Percentiles rank a stretch among this genome's conserved stretches.
Conservation (phyloP, 2,113 vertebrate species). For the Ctenomys sociabilis region DNA sequence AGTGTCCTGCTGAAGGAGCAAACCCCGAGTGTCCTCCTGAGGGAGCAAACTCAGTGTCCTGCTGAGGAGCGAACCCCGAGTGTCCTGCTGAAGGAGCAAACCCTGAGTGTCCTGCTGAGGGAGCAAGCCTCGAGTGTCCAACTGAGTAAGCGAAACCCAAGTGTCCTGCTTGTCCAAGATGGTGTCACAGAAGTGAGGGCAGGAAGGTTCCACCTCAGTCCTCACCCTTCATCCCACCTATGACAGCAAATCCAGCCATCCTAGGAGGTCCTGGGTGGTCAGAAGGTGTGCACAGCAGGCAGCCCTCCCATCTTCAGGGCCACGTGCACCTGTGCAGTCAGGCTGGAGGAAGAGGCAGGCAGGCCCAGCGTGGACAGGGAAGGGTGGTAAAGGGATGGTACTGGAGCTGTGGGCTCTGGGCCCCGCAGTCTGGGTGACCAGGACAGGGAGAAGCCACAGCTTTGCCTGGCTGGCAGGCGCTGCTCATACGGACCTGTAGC, state of each 20-base stretch:
- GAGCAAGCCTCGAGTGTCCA: not conserved
- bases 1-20: no score
- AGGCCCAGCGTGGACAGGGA: not conserved
- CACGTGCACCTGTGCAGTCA: not conserved
- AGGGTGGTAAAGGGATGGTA: not conserved
- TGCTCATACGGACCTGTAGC: not conserved
- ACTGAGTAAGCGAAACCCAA: no score
- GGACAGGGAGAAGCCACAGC: not conserved
- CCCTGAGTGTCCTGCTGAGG: not conserved
- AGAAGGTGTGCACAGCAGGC: not conserved
- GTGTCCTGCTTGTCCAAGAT: not conserved
- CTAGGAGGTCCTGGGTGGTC: no score
- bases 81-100: no score
- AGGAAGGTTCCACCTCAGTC: not conserved
- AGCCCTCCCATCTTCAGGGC: not conserved
- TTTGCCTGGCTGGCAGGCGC: not conserved
- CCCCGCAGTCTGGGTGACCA: not conserved
- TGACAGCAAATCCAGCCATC: not conserved
- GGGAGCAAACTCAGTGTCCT: no score
- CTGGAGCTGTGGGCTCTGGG: not conserved
- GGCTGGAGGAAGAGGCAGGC: not conserved
- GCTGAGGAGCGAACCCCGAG: no score
- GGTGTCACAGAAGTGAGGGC: not conserved
- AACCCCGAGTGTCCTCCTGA: no score
- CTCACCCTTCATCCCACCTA: not conserved